Base-by-base conservation (phyloP, 1,140 invertebrate genomes). In the Eufriesea mexicana region DNA sequence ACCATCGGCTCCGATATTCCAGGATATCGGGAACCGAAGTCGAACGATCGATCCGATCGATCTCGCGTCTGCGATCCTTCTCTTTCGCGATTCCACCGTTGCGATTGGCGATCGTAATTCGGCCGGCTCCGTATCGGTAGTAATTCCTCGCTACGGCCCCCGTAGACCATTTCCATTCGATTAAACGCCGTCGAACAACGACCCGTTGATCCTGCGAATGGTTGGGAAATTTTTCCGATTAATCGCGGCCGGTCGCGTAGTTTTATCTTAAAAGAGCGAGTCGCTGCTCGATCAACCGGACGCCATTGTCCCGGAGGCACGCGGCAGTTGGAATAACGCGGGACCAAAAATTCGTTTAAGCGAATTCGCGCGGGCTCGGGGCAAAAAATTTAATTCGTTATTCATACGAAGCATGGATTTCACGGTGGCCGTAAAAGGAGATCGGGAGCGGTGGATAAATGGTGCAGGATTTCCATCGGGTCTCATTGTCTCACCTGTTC, bases 21-120 rank as follows among this genome's bases (percentile, higher is more conserved):
- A 57, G 42, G 64, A 68, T 57, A 68, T 68, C 18, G 54, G 20
- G 64, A 57, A 42, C 9, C 14, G 47, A 68, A 78, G 75, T 57
- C 0, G 67, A 16, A 49, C 23, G 64, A 18, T n/a, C 28, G 70
- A 23, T 4, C 5, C 47, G 59, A n/a, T 42, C 16, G 42, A 5
- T 10, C 28, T 55, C 25, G n/a, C 76, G n/a, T n/a, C n/a, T n/a
- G n/a, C n/a, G n/a, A n/a, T n/a, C n/a, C n/a, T n/a, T n/a, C n/a
- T n/a, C n/a, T n/a, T n/a, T n/a, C n/a, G n/a, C n/a, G n/a, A 14
- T 28, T 47, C 20, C 51, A 35, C 57, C 61, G 61, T 79, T 59
- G 49, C 54, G 42, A 79, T 72, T 51, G 51, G 7, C 25, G 45
- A 23, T 42, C 71, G 71, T 70, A 66, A 66, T 35, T 59, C 5